phyloP scores from a whole-genome alignment of 2,888 invertebrate species.

The Ormyrus labotus region DNA sequence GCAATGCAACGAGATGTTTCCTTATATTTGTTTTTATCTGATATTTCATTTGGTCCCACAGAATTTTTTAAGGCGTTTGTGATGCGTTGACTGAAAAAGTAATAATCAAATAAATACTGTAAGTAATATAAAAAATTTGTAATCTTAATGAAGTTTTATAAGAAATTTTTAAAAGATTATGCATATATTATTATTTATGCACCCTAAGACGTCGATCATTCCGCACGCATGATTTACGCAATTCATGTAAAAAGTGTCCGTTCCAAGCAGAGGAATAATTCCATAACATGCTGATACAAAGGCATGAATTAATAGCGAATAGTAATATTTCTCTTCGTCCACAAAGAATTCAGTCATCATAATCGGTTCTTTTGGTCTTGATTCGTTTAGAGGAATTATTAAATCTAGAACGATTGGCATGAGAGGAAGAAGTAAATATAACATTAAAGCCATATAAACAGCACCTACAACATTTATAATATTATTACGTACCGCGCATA shows the following conservation, averaged over 20 bases:
- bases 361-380: conserved; percentile 50
- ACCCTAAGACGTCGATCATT: conserved; percentile 3
- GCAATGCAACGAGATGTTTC: too few species aligned
- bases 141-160: too few species aligned
- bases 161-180: too few species aligned
- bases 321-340: conserved; percentile 57
- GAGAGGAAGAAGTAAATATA: conserved; percentile 19
- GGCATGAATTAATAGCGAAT: conserved; percentile 35
- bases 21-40: too few species aligned
- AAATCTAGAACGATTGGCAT: conserved; percentile 54
- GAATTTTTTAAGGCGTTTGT: too few species aligned
- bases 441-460: not conserved
- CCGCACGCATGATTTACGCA: conserved; percentile 47
- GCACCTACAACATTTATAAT: not conserved
- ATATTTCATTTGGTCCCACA: too few species aligned
- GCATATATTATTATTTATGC: too few species aligned
- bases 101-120: too few species aligned
- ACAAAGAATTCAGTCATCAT: conserved; percentile 56
- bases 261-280: conserved; percentile 11
- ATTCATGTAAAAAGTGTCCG: conserved; percentile 22
- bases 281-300: conserved; percentile 16
- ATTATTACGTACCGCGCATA: too few species aligned
- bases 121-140: too few species aligned
- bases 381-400: conserved; percentile 54
- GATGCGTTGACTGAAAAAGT: too few species aligned